Base-by-base conservation (phyloP, 2,888 invertebrate genomes). In the Drosophila suboccidentalis region DNA sequence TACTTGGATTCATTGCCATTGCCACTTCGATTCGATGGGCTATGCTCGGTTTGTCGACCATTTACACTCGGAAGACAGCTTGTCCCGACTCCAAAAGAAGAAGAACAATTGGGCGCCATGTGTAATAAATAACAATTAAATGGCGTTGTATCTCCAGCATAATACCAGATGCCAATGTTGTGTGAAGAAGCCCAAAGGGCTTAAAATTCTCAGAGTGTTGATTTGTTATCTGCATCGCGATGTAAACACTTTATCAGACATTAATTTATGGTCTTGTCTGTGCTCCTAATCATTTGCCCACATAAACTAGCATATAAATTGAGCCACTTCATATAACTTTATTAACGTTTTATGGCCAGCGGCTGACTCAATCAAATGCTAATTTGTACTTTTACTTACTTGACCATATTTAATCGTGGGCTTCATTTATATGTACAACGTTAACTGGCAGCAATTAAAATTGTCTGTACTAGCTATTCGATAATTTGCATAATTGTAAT, bases 101-200 rank as follows among this genome's bases (percentile, higher is more conserved):
- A 36, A 38, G 9, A 36, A 47, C 39, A 61, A 49, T 36, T 59
- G 59, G 78, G 71, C 66, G 78, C 64, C 72, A 57, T 43, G 50
- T 67, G 50, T 67, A 78, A 85, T 82, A 80, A 86, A 88, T 71
- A 61, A 75, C 75, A 88, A 80, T 80, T 71, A 78, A 80, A 78
- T 72, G 44, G 67, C 63, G 77, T 69, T 62, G 61, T 69, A 49
- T 57, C 22, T 49, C 19, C 53, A 65, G 19, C 34, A 47, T 51
- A 60, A 51, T 61, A 39, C 77, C 86, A 85, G 78, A 82, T 85
- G 88, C 68, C 66, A 54, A 34, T 50, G n/a, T 38, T 46, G 15
- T 36, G 34, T 50, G 1, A 13, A 41, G 49, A 39, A 32, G 47
- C 49, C 49, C 29, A 13, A 50, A 50, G 29, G 29, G 36, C 65